Evolutionary conservation across 2,888 invertebrate genomes (phyloP), one percentile per base, ranked within the genome.

Genomic region (Lordiphosa andalusiaca): DNA sequence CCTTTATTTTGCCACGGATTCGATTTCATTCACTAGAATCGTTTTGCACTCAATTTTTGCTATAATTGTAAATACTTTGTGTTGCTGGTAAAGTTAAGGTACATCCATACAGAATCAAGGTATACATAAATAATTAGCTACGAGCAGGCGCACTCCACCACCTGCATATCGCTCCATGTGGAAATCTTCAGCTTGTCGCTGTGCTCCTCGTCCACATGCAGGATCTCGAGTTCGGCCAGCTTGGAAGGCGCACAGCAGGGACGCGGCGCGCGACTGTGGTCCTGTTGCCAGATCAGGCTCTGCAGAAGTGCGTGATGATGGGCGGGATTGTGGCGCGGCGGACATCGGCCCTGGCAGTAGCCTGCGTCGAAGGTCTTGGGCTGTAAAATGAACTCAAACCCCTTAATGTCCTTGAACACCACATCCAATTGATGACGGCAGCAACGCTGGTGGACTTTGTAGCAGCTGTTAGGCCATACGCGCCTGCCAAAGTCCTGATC

Each of bases 331-430:
- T 92, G 93, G 5, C 92, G 90, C 0, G 92, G 91, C 0, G 93
- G 93, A 81, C 94, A 94, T 44, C 92, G 90, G 3, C 94, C 94
- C 62, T 92, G 92, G 85, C 94, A 94, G 78, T 91, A 93, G 10
- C 93, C 94, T 0, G 93, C 93, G 84, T 94, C 93, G 84, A 94
- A 94, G 12, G 89, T 90, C 85, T 92, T 92, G n/a, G 94, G 94
- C 67, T 93, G 92, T 44, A 93, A 90, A 47, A 94, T 93, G 72
- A 92, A 93, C 66, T 92, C 92, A 83, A 92, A 92, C 19, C 92
- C 92, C 64, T 92, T 91, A 25, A 94, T 90, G 54, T 93, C 92
- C 69, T 92, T 92, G 82, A 94, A 93, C 40, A 91, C 91, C 1
- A 94, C 93, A 46, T 91, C 91, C 91, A 94, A 91, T 48, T 91